These are phyloP conservation scores for Xiphophorus hellerii DNA, from an alignment of 2,113 vertebrate genomes.

Conservation along the genomic window DNA sequence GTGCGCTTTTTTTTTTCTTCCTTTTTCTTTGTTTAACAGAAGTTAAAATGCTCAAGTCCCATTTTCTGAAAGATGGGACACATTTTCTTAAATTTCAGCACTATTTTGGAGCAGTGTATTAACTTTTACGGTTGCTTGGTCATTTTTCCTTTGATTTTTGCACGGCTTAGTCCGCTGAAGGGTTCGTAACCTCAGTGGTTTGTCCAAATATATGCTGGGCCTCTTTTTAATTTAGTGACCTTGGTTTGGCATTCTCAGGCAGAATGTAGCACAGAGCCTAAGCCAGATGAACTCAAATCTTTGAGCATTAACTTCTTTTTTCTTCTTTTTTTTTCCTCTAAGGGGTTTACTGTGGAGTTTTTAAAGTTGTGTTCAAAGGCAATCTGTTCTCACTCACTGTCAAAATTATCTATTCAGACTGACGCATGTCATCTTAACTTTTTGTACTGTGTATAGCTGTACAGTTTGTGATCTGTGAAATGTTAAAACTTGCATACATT, in stretches of 20 bases:
- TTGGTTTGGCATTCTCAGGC: conserved; percentile 49
- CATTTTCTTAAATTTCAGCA: conserved; percentile 8
- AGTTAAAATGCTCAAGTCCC: neutral
- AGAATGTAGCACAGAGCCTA: conserved; percentile 12
- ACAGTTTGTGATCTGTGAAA: neutral
- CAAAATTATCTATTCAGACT: neutral
- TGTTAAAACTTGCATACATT: neutral
- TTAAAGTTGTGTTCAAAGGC: conserved; percentile 5
- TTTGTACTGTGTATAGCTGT: no score
- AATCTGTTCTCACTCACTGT: conserved; percentile 28
- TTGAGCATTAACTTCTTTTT: conserved; percentile 39
- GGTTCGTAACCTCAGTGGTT: conserved; percentile 34
- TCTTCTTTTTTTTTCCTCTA: neutral
- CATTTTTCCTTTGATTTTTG: conserved; percentile 6
- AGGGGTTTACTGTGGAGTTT: conserved; percentile 23
- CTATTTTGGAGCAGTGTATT: conserved; percentile 17
- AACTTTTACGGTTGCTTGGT: conserved; percentile 27
- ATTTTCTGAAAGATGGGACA: neutral
- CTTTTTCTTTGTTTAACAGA: neutral
- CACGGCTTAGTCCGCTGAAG: conserved; percentile 1
- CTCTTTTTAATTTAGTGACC: conserved; percentile 56
- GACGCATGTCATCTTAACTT: no score
- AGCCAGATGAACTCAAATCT: conserved; percentile 23
- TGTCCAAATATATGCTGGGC: conserved; percentile 54
- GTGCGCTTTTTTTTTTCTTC: neutral